These are phyloP conservation scores for Aleiodes leptofemur DNA, from an alignment of 2,888 invertebrate genomes.

Conservation along the genomic window DNA sequence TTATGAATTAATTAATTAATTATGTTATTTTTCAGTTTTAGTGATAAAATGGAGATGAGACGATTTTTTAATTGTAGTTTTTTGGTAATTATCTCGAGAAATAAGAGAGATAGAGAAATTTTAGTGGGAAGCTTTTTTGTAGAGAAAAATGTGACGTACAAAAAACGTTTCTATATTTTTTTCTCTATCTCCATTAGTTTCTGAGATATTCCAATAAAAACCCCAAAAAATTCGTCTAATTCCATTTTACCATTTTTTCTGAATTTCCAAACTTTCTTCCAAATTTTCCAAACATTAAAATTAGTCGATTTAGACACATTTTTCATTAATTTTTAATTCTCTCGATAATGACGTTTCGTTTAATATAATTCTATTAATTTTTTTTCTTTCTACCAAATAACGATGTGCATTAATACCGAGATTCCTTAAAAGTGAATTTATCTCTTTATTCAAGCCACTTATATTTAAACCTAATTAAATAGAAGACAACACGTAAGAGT, in stretches of 20 bases:
- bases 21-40: neutral
- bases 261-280: too few species aligned
- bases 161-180: neutral
- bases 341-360: constrained; percentile 44
- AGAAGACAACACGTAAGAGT: constrained; percentile 68
- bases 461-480: constrained; percentile 62
- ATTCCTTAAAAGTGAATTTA: constrained; percentile 37
- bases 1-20: constrained; percentile 7
- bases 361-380: constrained; percentile 41
- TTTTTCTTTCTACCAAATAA: constrained; percentile 34
- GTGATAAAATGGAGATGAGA: too few species aligned
- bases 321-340: too few species aligned
- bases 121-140: neutral
- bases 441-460: constrained; percentile 54
- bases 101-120: neutral
- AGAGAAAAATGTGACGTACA: neutral
- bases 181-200: neutral
- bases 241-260: too few species aligned
- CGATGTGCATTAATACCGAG: constrained; percentile 28
- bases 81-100: neutral
- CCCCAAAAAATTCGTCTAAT: too few species aligned
- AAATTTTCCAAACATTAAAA: too few species aligned
- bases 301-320: too few species aligned
- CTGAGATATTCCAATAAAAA: neutral
- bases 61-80: too few species aligned